A percentile compares a stretch with the other conserved stretches of the same genome.
Evolutionary conservation across 2,113 vertebrate species (phyloP).

Genomic region (Atherinomorus stipes): DNA sequence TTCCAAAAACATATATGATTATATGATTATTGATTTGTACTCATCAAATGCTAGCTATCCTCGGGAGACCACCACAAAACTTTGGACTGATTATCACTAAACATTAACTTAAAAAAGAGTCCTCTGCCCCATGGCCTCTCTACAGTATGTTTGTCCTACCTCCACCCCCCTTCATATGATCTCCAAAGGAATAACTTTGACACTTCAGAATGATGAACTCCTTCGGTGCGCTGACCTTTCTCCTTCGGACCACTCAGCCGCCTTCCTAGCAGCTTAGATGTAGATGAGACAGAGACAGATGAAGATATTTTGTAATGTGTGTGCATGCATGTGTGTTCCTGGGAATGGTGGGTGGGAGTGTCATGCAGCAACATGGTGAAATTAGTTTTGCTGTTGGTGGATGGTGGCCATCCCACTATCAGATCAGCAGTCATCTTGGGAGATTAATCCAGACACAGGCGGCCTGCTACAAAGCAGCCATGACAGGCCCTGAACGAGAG

Average conservation of each 20-base stretch:
- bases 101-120: slow-evolving; percentile 42
- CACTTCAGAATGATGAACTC: slow-evolving; percentile 79
- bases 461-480: slow-evolving; percentile 42
- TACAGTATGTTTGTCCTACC: slow-evolving; percentile 13
- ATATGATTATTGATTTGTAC: no score
- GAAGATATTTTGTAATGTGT: slow-evolving; percentile 74
- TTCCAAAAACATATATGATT: no score
- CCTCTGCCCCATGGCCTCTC: not conserved
- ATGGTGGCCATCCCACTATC: slow-evolving; percentile 59
- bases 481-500: slow-evolving; percentile 44
- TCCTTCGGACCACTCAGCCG: slow-evolving; percentile 65
- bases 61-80: slow-evolving; percentile 1
- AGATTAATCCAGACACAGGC: slow-evolving; percentile 73
- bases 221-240: slow-evolving; percentile 76
- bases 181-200: slow-evolving; percentile 61
- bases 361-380: slow-evolving; percentile 66
- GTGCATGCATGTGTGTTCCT: slow-evolving; percentile 44
- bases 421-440: slow-evolving; percentile 57
- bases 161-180: slow-evolving; percentile 49
- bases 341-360: slow-evolving; percentile 30
- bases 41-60: no score
- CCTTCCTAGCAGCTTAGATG: slow-evolving; percentile 69
- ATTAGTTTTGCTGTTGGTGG: slow-evolving; percentile 72
- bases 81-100: slow-evolving; percentile 61
- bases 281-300: slow-evolving; percentile 83